These are phyloP conservation scores for Hetaerina titia DNA, from an alignment of 2,888 invertebrate species.

Conservation along the genomic window DNA sequence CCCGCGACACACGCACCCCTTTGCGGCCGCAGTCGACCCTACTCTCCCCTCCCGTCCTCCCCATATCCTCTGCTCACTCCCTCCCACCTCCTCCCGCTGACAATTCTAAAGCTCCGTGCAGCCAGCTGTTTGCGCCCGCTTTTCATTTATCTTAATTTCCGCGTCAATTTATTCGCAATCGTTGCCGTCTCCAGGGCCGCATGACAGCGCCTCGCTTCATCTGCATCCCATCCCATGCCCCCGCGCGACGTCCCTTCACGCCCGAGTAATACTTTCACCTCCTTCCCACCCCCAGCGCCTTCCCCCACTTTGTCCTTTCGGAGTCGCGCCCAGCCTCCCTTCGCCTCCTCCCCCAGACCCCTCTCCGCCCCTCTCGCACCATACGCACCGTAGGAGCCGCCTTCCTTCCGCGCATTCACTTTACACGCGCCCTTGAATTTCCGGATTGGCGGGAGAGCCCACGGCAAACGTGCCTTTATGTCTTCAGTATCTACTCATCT, in stretches of 20 bases:
- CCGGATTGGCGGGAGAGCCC: too few relatives aligned
- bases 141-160: conserved; percentile 61
- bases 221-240: not conserved
- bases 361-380: not conserved
- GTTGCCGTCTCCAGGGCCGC: not conserved
- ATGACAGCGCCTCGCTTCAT: conserved; percentile 55
- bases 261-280: too few relatives aligned
- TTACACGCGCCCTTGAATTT: too few relatives aligned
- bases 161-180: conserved; percentile 49
- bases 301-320: not conserved
- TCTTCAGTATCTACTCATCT: too few relatives aligned
- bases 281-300: not conserved
- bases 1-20: too few relatives aligned
- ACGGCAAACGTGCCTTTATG: too few relatives aligned
- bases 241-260: not conserved
- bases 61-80: not conserved
- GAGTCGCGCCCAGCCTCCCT: not conserved
- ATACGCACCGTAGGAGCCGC: too few relatives aligned
- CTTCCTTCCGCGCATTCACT: too few relatives aligned
- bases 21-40: not conserved
- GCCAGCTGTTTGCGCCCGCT: conserved; percentile 8
- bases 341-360: not conserved
- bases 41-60: too few relatives aligned
- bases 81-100: not conserved
- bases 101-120: not conserved